Percentiles rank a stretch among this genome's conserved stretches.
Evolutionary conservation across 1,140 invertebrate species (phyloP).

Genomic region (Vanessa atalanta): DNA sequence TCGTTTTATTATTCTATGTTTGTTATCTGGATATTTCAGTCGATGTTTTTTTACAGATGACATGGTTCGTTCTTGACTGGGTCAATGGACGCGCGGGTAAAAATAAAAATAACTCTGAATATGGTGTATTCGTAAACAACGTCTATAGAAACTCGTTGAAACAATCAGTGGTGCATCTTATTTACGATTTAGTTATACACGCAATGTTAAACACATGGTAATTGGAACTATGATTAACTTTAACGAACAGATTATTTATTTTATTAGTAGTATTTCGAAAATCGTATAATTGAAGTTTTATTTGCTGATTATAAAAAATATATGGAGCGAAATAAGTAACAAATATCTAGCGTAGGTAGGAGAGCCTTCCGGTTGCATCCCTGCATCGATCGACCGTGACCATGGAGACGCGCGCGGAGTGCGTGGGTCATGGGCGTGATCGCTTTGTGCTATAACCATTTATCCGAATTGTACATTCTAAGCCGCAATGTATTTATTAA

Average conservation of each 20-base stretch:
- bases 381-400: slow-evolving; percentile 76
- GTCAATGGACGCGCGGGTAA: slow-evolving; percentile 33
- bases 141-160: slow-evolving; percentile 6
- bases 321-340: too few relatives aligned
- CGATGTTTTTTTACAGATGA: slow-evolving; percentile 19
- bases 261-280: too few relatives aligned
- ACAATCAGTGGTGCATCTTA: neutral
- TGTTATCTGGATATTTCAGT: slow-evolving; percentile 20
- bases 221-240: neutral
- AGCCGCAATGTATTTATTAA: neutral
- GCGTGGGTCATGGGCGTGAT: slow-evolving; percentile 73
- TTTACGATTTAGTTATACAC: neutral
- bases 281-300: too few relatives aligned
- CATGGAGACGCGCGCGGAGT: slow-evolving; percentile 69
- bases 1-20: neutral
- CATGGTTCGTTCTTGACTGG: slow-evolving; percentile 16
- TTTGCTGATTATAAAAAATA: too few relatives aligned
- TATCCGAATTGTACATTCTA: slow-evolving; percentile 10
- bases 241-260: neutral
- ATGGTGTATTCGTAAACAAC: slow-evolving; percentile 18
- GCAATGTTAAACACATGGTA: neutral
- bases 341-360: neutral
- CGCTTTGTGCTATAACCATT: slow-evolving; percentile 14
- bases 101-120: slow-evolving; percentile 33
- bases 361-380: slow-evolving; percentile 62